These are phyloP conservation scores for Seriola quinqueradiata DNA, from an alignment of 2,113 vertebrate genomes.

Conservation along the genomic window DNA sequence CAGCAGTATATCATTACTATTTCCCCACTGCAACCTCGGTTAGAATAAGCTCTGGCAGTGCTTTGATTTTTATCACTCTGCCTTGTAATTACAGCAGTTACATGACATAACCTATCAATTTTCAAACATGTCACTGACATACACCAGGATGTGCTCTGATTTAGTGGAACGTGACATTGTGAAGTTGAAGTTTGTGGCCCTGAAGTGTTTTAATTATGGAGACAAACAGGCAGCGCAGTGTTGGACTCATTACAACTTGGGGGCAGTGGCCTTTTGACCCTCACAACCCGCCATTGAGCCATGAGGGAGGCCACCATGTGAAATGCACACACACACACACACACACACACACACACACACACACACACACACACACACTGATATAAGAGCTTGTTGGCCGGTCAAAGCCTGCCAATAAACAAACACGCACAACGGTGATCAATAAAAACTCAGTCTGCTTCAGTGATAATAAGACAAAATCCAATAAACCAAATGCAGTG, in stretches of 20 bases:
- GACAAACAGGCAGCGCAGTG: constrained; percentile 34
- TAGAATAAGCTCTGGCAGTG: constrained; percentile 39
- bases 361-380: constrained; percentile 25
- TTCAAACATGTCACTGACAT: constrained; percentile 13
- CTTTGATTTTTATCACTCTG: constrained; percentile 57
- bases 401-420: constrained; percentile 26
- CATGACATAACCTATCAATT: constrained; percentile 26
- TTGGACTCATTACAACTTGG: constrained; percentile 39
- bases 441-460: constrained; percentile 36
- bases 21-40: constrained; percentile 21
- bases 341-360: constrained; percentile 17
- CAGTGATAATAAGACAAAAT: constrained; percentile 31
- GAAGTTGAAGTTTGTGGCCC: constrained; percentile 48
- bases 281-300: constrained; percentile 28
- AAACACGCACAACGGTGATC: constrained; percentile 47
- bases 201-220: constrained; percentile 60
- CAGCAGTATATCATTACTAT: constrained; percentile 52
- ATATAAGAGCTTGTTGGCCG: constrained; percentile 28
- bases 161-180: constrained; percentile 14
- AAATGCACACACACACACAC: constrained; percentile 54
- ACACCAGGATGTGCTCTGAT: not conserved
- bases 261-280: constrained; percentile 50
- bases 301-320: constrained; percentile 45
- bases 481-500: constrained; percentile 26
- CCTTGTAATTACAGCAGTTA: constrained; percentile 63